Percentiles rank a stretch among this genome's conserved stretches.
phyloP scores from a whole-genome alignment of 2,797 vertebrate genomes.

The Gymnothorax reevesii region DNA sequence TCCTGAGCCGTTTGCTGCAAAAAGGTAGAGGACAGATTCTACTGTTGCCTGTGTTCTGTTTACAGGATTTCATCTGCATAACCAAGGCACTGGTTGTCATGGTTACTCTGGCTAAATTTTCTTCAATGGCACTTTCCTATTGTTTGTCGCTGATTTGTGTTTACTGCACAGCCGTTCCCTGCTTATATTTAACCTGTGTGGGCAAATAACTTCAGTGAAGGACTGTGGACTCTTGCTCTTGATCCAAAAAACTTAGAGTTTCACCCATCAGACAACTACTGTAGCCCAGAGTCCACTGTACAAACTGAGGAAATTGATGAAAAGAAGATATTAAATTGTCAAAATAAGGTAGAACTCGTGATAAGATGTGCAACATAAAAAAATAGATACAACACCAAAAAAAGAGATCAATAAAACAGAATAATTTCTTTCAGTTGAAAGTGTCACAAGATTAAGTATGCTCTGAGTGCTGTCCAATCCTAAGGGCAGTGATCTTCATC shows the following conservation, averaged over 20 bases:
- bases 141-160: conserved; percentile 4
- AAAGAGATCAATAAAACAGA: no score
- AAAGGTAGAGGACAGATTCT: not conserved
- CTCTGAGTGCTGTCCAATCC: no score
- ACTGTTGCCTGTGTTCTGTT: not conserved
- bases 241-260: not conserved
- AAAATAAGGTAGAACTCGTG: not conserved
- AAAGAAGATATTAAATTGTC: not conserved
- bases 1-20: not conserved
- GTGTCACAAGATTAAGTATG: no score
- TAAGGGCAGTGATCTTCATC: no score
- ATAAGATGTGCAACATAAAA: not conserved
- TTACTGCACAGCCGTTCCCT: not conserved
- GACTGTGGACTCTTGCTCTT: not conserved
- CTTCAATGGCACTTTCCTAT: not conserved
- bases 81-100: conserved; percentile 6
- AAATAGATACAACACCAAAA: no score
- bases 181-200: not conserved
- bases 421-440: no score
- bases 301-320: not conserved
- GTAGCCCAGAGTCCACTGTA: not conserved
- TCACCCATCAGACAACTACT: not conserved
- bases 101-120: conserved; percentile 13
- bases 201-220: not conserved
- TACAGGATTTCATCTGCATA: conserved; percentile 23